These are phyloP conservation scores for Syrrhaptes paradoxus DNA, from an alignment of 2,113 vertebrate species.

Conservation along the genomic window DNA sequence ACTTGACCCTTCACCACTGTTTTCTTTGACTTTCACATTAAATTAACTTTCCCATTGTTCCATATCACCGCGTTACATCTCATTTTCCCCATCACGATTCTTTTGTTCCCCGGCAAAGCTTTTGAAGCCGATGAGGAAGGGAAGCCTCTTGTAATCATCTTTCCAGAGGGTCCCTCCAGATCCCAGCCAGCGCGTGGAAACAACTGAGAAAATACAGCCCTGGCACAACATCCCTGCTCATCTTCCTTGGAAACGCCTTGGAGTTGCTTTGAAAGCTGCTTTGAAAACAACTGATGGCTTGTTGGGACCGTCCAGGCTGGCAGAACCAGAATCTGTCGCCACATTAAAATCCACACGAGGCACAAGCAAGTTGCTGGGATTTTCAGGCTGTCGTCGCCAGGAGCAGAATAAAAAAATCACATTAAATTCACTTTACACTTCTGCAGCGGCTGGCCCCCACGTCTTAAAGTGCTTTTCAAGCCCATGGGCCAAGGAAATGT, in stretches of 20 bases:
- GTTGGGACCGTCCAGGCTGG: neutral
- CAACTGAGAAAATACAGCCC: neutral
- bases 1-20: neutral
- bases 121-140: slow-evolving; percentile 24
- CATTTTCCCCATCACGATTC: neutral
- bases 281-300: neutral
- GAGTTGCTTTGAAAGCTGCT: neutral
- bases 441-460: neutral
- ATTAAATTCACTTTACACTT: neutral
- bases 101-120: slow-evolving; percentile 17
- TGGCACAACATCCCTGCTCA: neutral
- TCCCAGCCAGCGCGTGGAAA: neutral
- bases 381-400: neutral
- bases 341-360: neutral
- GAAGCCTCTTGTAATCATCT: slow-evolving; percentile 1
- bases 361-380: neutral
- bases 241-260: neutral
- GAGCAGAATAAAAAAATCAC: slow-evolving; percentile 21
- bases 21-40: neutral
- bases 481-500: neutral
- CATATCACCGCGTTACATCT: neutral
- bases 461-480: neutral
- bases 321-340: neutral
- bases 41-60: neutral
- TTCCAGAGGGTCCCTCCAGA: neutral